Evolutionary conservation across 2,113 vertebrate species (phyloP).

Genomic region (Sphyrna mokarran): DNA sequence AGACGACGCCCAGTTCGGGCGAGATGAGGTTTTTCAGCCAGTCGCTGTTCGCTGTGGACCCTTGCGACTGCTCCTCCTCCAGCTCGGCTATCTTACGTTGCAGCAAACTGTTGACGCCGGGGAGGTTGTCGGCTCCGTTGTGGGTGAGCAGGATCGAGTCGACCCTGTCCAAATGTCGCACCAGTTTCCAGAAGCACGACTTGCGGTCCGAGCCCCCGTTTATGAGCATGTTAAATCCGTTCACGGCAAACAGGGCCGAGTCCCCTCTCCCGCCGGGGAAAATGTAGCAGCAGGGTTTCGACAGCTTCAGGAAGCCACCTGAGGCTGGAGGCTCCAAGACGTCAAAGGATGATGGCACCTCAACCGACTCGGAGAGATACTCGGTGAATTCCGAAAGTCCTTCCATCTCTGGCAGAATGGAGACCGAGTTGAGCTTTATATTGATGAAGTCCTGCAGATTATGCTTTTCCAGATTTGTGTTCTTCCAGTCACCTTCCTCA

Average conservation of each 20-base stretch:
- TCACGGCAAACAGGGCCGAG: slow-evolving; percentile 89
- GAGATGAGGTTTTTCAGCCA: slow-evolving; percentile 98
- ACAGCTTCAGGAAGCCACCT: slow-evolving; percentile 90
- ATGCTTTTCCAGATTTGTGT: slow-evolving; percentile 90
- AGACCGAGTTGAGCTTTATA: slow-evolving; percentile 85
- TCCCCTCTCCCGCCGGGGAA: slow-evolving; percentile 87
- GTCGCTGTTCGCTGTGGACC: slow-evolving; percentile 85
- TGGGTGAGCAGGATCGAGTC: slow-evolving; percentile 94
- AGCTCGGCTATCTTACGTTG: slow-evolving; percentile 83
- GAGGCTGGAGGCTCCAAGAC: slow-evolving; percentile 89
- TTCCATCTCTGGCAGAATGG: slow-evolving; percentile 89
- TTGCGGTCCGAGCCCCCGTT: slow-evolving; percentile 90
- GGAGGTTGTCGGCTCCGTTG: slow-evolving; percentile 84
- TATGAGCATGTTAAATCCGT: slow-evolving; percentile 96
- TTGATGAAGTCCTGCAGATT: slow-evolving; percentile 95
- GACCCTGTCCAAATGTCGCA: slow-evolving; percentile 85
- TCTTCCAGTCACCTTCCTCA: slow-evolving; percentile 93
- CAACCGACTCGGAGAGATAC: slow-evolving; percentile 92
- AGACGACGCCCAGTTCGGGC: slow-evolving; percentile 87
- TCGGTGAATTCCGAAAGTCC: slow-evolving; percentile 95
- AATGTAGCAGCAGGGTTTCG: slow-evolving; percentile 95
- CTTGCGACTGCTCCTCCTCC: slow-evolving; percentile 90
- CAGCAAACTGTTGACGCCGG: slow-evolving; percentile 92
- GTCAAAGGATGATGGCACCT: slow-evolving; percentile 92
- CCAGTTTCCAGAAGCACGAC: slow-evolving; percentile 95